phyloP scores from a whole-genome alignment of 1,140 invertebrate genomes.

The Stegodyphus dumicola region DNA sequence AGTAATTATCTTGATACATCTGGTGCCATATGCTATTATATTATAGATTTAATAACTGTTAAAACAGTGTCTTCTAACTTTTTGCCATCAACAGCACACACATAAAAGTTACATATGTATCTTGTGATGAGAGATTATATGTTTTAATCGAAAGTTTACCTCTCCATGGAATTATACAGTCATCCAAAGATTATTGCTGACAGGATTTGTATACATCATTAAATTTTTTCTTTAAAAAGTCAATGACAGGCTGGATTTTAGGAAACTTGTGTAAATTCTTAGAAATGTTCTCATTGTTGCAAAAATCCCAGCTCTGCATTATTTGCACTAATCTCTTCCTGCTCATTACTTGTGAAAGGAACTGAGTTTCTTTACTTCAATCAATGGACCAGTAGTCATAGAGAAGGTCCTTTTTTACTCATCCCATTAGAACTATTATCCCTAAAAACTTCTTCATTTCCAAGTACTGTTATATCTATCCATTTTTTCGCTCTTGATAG shows the following conservation, averaged over 20 bases:
- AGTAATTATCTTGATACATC: not conserved
- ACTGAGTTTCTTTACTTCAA: not conserved
- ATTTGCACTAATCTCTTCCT: no score
- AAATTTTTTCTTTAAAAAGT: conserved; percentile 1
- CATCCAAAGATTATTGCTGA: not conserved
- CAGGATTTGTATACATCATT: not conserved
- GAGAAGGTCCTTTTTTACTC: conserved; percentile 9
- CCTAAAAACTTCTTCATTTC: not conserved
- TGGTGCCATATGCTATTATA: not conserved
- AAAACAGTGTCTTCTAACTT: not conserved
- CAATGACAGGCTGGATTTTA: not conserved
- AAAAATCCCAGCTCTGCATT: no score
- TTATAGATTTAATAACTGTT: not conserved
- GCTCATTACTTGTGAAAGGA: not conserved
- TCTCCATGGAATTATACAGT: conserved; percentile 21
- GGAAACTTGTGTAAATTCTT: not conserved
- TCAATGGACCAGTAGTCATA: conserved; percentile 13
- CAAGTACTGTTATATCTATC: not conserved
- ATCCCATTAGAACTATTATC: not conserved
- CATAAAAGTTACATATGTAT: conserved; percentile 13
- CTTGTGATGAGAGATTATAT: conserved; percentile 17
- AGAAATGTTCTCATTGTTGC: not conserved
- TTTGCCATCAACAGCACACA: conserved; percentile 12
- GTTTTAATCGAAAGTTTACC: conserved; percentile 22
- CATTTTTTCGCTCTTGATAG: conserved; percentile 15